phyloP scores from a whole-genome alignment of 1,140 invertebrate species.

The Panulirus ornatus region DNA sequence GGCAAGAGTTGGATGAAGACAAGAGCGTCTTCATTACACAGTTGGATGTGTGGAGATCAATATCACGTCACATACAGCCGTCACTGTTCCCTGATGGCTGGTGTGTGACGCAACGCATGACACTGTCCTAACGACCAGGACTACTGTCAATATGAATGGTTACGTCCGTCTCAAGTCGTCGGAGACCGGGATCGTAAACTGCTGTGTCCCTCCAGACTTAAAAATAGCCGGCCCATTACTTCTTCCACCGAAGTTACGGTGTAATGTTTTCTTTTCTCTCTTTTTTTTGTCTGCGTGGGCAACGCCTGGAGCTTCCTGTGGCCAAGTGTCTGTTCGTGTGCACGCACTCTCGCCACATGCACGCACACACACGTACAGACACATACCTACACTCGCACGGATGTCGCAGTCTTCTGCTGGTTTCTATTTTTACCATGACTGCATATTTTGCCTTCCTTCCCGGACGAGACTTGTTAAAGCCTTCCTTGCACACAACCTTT shows the following conservation, averaged over 20 bases:
- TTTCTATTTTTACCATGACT: no score
- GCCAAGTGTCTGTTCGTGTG: not conserved
- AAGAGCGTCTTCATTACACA: no score
- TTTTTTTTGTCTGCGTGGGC: not conserved
- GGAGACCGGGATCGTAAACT: not conserved
- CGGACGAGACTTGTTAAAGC: no score
- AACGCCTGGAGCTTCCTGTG: not conserved
- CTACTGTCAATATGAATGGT: not conserved
- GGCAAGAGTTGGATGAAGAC: no score
- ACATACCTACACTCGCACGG: conserved; percentile 2
- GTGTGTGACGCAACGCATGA: no score
- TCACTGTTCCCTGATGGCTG: no score
- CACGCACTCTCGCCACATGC: not conserved
- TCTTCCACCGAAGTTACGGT: not conserved
- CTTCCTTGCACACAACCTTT: no score
- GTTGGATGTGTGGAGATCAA: no score
- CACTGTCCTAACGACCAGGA: not conserved
- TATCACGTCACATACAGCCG: no score
- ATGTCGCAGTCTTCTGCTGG: no score
- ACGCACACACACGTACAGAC: not conserved
- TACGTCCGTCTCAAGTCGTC: not conserved
- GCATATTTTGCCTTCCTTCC: no score
- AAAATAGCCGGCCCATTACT: conserved; percentile 5
- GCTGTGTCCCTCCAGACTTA: not conserved
- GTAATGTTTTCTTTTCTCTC: not conserved